Evolutionary conservation across 2,888 invertebrate genomes (phyloP).

Genomic region (Limnephilus rhombicus): DNA sequence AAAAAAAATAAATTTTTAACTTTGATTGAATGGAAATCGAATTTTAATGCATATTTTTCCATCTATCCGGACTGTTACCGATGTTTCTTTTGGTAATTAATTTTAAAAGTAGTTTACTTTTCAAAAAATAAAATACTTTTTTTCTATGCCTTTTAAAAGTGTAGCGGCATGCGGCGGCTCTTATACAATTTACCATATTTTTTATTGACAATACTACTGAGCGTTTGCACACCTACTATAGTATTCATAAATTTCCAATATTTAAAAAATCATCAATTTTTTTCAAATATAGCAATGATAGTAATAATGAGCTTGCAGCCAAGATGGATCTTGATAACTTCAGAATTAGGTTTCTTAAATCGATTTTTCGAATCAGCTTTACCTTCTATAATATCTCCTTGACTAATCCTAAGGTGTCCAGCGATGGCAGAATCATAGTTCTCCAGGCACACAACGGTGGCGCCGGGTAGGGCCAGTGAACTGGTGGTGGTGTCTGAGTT

Average conservation of each 20-base stretch:
- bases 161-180: no score
- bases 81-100: no score
- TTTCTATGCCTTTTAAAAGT: no score
- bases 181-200: no score
- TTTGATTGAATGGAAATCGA: no score
- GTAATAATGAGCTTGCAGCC: not conserved
- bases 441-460: conserved; percentile 92
- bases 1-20: no score
- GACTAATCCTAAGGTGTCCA: conserved; percentile 89
- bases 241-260: no score
- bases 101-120: no score
- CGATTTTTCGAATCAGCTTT: conserved; percentile 60
- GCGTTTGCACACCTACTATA: not conserved
- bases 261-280: no score
- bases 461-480: conserved; percentile 87
- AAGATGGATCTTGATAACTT: not conserved
- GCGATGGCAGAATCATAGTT: conserved; percentile 85
- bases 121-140: no score
- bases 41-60: no score
- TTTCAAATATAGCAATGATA: not conserved
- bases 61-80: no score
- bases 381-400: conserved; percentile 96
- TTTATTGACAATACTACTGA: not conserved
- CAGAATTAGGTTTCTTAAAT: not conserved
- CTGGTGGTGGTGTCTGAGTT: conserved; percentile 90